phyloP scores from a whole-genome alignment of 2,113 vertebrate genomes.

The Leptobrachium leishanense region DNA sequence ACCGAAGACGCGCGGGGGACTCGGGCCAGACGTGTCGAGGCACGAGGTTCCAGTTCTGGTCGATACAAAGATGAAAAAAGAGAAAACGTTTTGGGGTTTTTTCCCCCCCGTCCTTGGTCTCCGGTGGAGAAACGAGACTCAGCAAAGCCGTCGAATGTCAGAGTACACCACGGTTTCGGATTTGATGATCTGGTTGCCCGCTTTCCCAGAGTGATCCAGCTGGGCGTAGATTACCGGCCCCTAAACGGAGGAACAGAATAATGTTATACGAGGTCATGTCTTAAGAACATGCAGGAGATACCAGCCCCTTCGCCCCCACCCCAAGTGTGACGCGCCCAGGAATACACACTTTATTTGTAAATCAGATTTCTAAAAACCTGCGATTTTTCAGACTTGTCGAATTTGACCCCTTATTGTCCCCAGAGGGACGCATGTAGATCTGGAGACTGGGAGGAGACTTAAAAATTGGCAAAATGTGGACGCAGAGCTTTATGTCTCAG shows the following conservation, averaged over 20 bases:
- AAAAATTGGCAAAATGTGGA: too few species aligned
- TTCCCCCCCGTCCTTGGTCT: conserved; percentile 40
- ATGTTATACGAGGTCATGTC: too few species aligned
- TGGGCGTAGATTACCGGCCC: conserved; percentile 97
- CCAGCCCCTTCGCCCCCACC: too few species aligned
- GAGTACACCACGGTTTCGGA: conserved; percentile 94
- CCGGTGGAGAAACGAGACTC: conserved; percentile 46
- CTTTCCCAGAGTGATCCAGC: conserved; percentile 90
- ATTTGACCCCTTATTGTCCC: too few species aligned
- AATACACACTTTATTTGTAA: too few species aligned
- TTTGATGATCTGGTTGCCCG: conserved; percentile 86
- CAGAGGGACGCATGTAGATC: too few species aligned
- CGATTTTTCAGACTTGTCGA: too few species aligned
- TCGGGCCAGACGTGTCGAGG: conserved; percentile 55
- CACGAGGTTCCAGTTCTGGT: conserved; percentile 58
- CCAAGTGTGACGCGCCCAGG: too few species aligned
- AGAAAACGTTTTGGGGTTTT: neutral
- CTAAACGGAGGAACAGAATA: conserved; percentile 58
- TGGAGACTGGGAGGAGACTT: too few species aligned
- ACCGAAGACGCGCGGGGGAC: conserved; percentile 62
- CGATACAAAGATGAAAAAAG: neutral
- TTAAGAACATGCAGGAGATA: too few species aligned
- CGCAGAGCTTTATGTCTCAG: too few species aligned
- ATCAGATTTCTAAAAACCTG: too few species aligned
- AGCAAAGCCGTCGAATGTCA: conserved; percentile 89